A percentile compares a stretch with the other conserved stretches of the same genome.
These are phyloP conservation scores for Murina feae DNA, from an alignment of 2,113 vertebrate genomes.

Conservation along the genomic window DNA sequence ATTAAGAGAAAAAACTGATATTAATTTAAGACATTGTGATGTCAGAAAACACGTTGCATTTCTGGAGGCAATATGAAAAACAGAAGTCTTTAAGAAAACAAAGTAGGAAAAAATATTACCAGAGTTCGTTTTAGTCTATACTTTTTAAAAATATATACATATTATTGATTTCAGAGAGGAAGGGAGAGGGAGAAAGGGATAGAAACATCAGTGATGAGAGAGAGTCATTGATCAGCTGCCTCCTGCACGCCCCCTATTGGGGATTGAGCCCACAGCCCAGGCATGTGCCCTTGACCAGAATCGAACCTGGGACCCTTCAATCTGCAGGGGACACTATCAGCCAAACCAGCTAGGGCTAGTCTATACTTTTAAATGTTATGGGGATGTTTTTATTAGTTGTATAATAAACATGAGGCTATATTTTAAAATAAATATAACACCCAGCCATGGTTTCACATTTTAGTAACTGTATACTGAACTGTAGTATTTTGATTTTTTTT, in stretches of 20 bases:
- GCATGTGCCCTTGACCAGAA: too few species aligned
- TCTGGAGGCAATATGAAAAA: slow-evolving; percentile 59
- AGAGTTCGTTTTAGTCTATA: slow-evolving; percentile 26
- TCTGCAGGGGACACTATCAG: too few species aligned
- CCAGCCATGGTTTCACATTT: slow-evolving; percentile 19
- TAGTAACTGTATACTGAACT: neutral
- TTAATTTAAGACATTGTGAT: slow-evolving; percentile 14
- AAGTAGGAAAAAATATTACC: slow-evolving; percentile 44
- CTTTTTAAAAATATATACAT: too few species aligned
- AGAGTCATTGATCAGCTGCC: too few species aligned
- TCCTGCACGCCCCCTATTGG: too few species aligned
- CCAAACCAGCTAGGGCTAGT: too few species aligned
- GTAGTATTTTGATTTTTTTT: slow-evolving; percentile 6
- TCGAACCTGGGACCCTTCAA: too few species aligned
- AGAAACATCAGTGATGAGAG: too few species aligned
- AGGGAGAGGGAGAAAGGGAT: too few species aligned
- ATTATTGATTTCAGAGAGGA: too few species aligned
- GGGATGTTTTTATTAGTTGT: slow-evolving; percentile 6
- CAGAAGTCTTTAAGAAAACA: slow-evolving; percentile 41
- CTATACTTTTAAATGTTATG: neutral
- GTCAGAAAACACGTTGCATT: slow-evolving; percentile 66
- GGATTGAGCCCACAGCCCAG: too few species aligned
- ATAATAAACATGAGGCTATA: neutral
- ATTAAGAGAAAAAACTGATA: neutral
- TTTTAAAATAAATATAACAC: slow-evolving; percentile 51